Conservation (phyloP, 2,113 vertebrate genomes). For the Turnix velox region DNA sequence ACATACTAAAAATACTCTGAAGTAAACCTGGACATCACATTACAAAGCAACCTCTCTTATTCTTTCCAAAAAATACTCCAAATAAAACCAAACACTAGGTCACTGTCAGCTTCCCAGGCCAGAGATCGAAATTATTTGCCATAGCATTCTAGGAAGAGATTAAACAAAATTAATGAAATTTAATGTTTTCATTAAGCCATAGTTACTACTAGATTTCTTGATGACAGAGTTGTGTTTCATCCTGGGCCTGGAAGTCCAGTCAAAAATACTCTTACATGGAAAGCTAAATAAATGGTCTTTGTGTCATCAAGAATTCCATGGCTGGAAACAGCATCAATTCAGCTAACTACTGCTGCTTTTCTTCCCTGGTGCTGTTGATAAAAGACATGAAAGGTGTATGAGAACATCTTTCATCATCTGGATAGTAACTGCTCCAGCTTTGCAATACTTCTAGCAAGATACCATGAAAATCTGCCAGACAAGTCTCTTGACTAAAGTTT, state of each 20-base stretch:
- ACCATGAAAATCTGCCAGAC: background rate
- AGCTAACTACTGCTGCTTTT: background rate
- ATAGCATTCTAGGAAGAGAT: background rate
- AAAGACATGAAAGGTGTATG: background rate
- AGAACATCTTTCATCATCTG: background rate
- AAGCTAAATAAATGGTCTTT: background rate
- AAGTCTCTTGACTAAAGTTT: background rate
- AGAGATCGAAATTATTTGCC: background rate
- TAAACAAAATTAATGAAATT: background rate
- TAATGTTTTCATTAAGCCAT: background rate
- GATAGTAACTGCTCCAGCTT: background rate
- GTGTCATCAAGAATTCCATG: background rate
- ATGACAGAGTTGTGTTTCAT: background rate
- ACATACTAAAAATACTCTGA: background rate
- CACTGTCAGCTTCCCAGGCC: background rate
- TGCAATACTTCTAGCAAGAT: background rate
- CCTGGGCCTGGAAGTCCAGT: background rate
- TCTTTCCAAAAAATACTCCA: background rate
- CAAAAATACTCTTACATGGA: too few species aligned
- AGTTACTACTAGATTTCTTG: background rate
- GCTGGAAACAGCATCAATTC: background rate
- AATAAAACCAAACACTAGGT: background rate
- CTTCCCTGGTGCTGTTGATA: background rate
- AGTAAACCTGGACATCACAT: background rate
- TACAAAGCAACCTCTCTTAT: background rate